A percentile compares a stretch with the other conserved stretches of the same genome.
Conservation (phyloP, 2,113 vertebrate species). For the Boulengeromyrus knoepffleri region DNA sequence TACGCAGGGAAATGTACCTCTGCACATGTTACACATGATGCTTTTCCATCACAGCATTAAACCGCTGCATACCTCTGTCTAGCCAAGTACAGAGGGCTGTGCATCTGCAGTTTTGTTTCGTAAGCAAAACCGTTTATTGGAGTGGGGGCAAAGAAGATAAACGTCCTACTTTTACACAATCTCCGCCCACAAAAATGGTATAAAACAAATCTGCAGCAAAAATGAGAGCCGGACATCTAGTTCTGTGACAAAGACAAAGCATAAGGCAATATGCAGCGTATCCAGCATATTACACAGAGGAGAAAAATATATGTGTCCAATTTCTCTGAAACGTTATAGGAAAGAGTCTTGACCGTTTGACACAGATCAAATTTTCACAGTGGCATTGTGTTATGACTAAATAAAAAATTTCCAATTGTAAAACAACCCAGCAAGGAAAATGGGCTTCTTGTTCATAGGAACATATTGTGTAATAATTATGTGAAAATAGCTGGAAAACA, state of each 20-base stretch:
- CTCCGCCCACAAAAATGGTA: background rate
- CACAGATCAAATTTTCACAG: background rate
- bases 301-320: background rate
- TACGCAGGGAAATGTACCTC: background rate
- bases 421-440: background rate
- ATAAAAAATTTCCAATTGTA: background rate
- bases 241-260: background rate
- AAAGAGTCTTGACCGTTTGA: background rate
- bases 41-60: background rate
- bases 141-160: background rate
- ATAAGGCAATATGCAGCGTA: background rate
- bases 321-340: background rate
- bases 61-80: background rate
- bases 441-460: background rate
- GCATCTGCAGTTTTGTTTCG: background rate
- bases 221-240: background rate
- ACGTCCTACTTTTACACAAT: background rate
- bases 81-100: background rate
- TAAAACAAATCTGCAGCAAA: background rate
- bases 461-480: background rate
- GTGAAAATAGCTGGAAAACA: background rate
- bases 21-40: background rate
- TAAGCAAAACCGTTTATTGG: background rate
- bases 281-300: background rate
- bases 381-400: background rate